A percentile compares a stretch with the other conserved stretches of the same genome.
These are phyloP conservation scores for Hyposoter didymator DNA, from an alignment of 2,888 invertebrate species.

Conservation along the genomic window DNA sequence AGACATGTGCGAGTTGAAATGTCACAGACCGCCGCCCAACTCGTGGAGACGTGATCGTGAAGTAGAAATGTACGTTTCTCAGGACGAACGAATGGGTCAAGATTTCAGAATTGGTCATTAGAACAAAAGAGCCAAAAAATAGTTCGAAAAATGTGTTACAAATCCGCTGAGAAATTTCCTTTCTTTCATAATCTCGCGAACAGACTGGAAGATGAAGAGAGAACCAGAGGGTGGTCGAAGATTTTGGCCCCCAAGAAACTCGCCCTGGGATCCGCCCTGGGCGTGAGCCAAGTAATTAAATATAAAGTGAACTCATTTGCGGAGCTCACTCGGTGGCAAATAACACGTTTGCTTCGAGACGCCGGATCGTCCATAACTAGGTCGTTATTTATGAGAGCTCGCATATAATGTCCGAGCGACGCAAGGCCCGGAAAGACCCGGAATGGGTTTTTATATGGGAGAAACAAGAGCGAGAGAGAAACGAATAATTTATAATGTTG, in stretches of 20 bases:
- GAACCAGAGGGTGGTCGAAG: slow-evolving; percentile 30
- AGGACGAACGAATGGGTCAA: slow-evolving; percentile 19
- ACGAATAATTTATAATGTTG: slow-evolving; percentile 29
- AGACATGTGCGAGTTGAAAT: neutral
- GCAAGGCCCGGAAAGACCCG: slow-evolving; percentile 26
- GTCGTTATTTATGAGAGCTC: slow-evolving; percentile 80
- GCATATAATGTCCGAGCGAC: slow-evolving; percentile 15
- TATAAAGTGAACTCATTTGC: slow-evolving; percentile 83
- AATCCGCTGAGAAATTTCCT: slow-evolving; percentile 8
- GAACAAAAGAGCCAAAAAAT: slow-evolving; percentile 4
- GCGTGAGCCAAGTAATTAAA: slow-evolving; percentile 83
- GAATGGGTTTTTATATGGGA: neutral
- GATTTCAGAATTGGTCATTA: slow-evolving; percentile 23
- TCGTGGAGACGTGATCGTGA: neutral
- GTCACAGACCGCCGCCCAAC: neutral
- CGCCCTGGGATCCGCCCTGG: slow-evolving; percentile 78
- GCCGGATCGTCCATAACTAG: slow-evolving; percentile 72
- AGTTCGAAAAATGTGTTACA: slow-evolving; percentile 30
- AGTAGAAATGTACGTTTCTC: slow-evolving; percentile 19
- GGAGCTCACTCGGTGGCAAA: slow-evolving; percentile 81
- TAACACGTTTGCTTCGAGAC: slow-evolving; percentile 78
- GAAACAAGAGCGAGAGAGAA: neutral
- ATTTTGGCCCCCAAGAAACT: slow-evolving; percentile 45
- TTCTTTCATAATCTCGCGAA: slow-evolving; percentile 9
- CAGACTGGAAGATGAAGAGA: slow-evolving; percentile 23